A percentile compares a stretch with the other conserved stretches of the same genome.
phyloP scores from a whole-genome alignment of 2,797 vertebrate genomes.

The Ataeniobius toweri region DNA sequence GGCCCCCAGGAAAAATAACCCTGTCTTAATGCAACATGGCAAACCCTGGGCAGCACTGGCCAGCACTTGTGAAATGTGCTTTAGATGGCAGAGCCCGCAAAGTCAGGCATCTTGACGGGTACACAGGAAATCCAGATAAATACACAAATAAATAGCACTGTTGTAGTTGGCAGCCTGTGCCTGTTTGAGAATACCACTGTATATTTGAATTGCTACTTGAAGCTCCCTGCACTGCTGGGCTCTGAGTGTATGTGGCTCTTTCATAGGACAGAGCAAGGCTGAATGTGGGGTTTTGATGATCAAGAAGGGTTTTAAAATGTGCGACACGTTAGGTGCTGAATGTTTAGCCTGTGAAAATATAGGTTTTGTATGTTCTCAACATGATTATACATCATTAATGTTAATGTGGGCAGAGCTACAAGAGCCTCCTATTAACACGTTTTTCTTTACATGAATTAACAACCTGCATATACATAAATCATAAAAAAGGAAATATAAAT shows the following conservation, averaged over 20 bases:
- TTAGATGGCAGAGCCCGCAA: conserved; percentile 69
- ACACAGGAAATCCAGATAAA: conserved; percentile 84
- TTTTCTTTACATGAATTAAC: conserved; percentile 24
- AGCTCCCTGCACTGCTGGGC: conserved; percentile 62
- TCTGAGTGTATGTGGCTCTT: conserved; percentile 72
- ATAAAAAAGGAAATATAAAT: conserved; percentile 17
- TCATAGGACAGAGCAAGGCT: conserved; percentile 62
- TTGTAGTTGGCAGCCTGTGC: conserved; percentile 78
- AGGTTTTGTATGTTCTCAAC: conserved; percentile 45
- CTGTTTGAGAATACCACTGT: conserved; percentile 83
- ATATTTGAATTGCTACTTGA: conserved; percentile 81
- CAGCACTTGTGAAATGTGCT: conserved; percentile 66
- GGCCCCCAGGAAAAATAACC: conserved; percentile 69
- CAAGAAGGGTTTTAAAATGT: conserved; percentile 58
- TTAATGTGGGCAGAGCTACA: conserved; percentile 33
- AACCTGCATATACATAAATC: conserved; percentile 13
- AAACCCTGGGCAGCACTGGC: conserved; percentile 34
- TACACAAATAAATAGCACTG: conserved; percentile 82
- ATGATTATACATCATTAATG: conserved; percentile 57
- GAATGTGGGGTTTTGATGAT: conserved; percentile 73
- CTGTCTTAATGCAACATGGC: conserved; percentile 62
- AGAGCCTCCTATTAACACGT: conserved; percentile 21
- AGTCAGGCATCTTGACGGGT: conserved; percentile 73
- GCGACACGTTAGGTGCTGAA: conserved; percentile 59
- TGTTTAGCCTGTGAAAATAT: conserved; percentile 53